phyloP scores from a whole-genome alignment of 2,888 invertebrate species.

The Megastigmus dorsalis region DNA sequence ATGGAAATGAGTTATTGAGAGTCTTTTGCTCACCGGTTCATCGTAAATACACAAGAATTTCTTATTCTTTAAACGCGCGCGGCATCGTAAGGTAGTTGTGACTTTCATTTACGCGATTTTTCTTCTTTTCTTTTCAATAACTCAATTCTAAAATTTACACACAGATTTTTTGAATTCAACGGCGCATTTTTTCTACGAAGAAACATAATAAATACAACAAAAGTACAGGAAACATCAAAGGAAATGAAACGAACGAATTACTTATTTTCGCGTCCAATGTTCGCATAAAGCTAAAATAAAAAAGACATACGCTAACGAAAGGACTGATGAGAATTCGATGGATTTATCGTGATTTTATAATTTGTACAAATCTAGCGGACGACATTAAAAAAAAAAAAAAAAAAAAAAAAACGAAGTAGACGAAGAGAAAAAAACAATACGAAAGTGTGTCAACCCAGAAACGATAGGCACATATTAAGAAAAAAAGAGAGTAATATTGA shows the following conservation, averaged over 20 bases:
- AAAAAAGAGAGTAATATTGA: conserved; percentile 30
- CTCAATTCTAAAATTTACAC: conserved; percentile 2
- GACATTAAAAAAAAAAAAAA: conserved; percentile 10
- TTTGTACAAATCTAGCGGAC: conserved; percentile 3
- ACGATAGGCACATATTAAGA: conserved; percentile 64
- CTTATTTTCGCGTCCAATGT: conserved; percentile 38
- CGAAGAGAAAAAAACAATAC: not conserved
- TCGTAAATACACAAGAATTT: too few species aligned
- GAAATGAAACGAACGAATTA: conserved; percentile 7
- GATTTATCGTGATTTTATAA: conserved; percentile 4
- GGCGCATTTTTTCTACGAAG: not conserved
- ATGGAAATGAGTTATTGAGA: too few species aligned
- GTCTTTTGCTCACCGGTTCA: too few species aligned
- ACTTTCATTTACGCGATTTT: not conserved
- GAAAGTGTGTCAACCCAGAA: conserved; percentile 68
- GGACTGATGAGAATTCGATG: conserved; percentile 14
- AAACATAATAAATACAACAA: not conserved
- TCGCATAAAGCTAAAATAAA: conserved; percentile 1
- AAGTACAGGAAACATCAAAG: not conserved
- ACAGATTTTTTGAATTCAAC: not conserved
- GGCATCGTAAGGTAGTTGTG: too few species aligned
- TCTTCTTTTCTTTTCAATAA: conserved; percentile 7
- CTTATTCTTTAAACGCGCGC: too few species aligned
- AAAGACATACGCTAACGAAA: not conserved
- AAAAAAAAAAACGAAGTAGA: not conserved